Base-by-base conservation (phyloP, 92 coral and sea anemone species). In the Blastomussa wellsi region DNA sequence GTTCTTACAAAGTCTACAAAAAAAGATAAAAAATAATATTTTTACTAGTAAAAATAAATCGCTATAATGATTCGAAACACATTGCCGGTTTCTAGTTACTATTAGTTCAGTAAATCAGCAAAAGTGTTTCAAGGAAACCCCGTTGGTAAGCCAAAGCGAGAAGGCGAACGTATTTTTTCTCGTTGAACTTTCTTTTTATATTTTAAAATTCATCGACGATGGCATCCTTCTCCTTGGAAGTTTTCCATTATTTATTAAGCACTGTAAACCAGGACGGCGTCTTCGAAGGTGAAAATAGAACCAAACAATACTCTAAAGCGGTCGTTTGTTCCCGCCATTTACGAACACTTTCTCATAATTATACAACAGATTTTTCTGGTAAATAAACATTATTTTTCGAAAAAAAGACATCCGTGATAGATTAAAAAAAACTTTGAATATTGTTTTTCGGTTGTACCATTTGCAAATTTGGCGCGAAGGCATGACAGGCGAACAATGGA, bases 381-480 rank as follows among this genome's bases (percentile, higher is more conserved):
- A 31, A 4, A 19, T 22, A 49, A 49, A 42, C 22, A 14, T 12
- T 48, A 31, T 47, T 76, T 76, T 31, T 13, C 22, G 41, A 22
- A 33, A 33, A 76, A 48, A 48, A 16, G 64, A 51, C 49, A 6
- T 39, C 39, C 64, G 59, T 17, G 35, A 15, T 26, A 57, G 7
- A 9, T 75, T 36, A 78, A 48, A 80, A 48, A 38, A 76, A 38
- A 20, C 15, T 19, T 57, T 13, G 48, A 51, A 44, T 62, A 74
- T 11, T 26, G 7, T 31, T 59, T 53, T 84, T 75, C 33, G 35
- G 60, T 41, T 47, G 83, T 77, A 28, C 68, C 81, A 88, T 90
- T 90, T 92, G 92, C 92, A 92, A 94, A 92, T 94, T 93, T 89
- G 76, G 88, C 90, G 92, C 87, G 93, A 85, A 90, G 16, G 51